Percentiles rank a stretch among this genome's conserved stretches.
Evolutionary conservation across 2,888 invertebrate species (phyloP).

Genomic region (Acronicta psi): DNA sequence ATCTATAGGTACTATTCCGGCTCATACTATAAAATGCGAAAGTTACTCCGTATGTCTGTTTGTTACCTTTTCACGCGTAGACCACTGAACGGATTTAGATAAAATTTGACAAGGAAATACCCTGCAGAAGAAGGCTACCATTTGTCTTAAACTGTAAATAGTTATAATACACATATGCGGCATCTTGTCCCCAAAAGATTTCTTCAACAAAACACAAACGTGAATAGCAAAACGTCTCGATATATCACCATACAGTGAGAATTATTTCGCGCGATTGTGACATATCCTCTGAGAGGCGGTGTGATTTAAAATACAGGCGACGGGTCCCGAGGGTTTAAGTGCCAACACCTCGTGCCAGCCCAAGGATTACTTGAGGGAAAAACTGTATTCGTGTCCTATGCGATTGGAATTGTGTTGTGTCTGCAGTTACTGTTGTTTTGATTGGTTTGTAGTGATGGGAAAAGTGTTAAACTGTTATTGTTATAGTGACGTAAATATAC

Average conservation of each 20-base stretch:
- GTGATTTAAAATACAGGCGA: slow-evolving; percentile 62
- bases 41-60: no score
- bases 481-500: no score
- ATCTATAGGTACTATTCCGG: no score
- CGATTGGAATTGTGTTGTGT: slow-evolving; percentile 11
- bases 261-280: slow-evolving; percentile 57
- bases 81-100: no score
- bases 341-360: slow-evolving; percentile 30
- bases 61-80: no score
- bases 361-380: slow-evolving; percentile 14
- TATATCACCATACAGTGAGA: slow-evolving; percentile 27
- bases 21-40: no score
- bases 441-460: slow-evolving; percentile 4
- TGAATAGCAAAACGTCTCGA: slow-evolving; percentile 1
- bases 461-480: not conserved
- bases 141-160: no score
- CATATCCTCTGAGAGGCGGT: slow-evolving; percentile 54
- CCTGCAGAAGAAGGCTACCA: no score
- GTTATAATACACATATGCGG: no score
- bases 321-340: slow-evolving; percentile 42
- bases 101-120: no score
- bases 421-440: not conserved
- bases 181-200: slow-evolving; percentile 5
- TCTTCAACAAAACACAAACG: slow-evolving; percentile 9
- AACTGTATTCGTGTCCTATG: slow-evolving; percentile 25